phyloP scores from a whole-genome alignment of 2,888 invertebrate species.

The Drosophila mercatorum region DNA sequence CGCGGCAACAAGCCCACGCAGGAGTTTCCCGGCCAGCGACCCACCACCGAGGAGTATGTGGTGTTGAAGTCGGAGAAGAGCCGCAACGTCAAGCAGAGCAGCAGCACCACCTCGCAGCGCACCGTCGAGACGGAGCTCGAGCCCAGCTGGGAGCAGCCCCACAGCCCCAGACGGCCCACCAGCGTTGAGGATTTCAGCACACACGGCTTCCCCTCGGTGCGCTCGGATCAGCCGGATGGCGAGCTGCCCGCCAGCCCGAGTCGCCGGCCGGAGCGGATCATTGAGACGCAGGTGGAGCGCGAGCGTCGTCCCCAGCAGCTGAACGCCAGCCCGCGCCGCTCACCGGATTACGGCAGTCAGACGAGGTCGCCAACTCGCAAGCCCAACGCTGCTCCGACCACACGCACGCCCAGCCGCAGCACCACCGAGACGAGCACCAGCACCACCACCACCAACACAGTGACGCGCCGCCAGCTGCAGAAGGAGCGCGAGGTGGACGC shows the following conservation, averaged over 20 bases:
- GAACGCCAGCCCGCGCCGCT: conserved; percentile 46
- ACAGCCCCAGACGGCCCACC: conserved; percentile 38
- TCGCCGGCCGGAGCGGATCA: conserved; percentile 69
- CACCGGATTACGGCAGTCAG: conserved; percentile 68
- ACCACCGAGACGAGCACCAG: conserved; percentile 39
- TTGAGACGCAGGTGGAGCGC: conserved; percentile 53
- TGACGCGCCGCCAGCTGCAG: conserved; percentile 69
- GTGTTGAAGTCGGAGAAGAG: conserved; percentile 76
- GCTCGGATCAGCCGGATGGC: conserved; percentile 60
- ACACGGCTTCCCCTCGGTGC: conserved; percentile 76
- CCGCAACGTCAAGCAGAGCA: conserved; percentile 71
- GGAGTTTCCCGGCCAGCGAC: conserved; percentile 64
- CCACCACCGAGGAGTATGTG: conserved; percentile 63
- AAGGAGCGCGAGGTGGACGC: conserved; percentile 86
- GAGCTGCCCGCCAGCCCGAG: conserved; percentile 45
- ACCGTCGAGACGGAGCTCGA: conserved; percentile 72
- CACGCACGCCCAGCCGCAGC: conserved; percentile 26
- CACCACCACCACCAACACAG: conserved; percentile 48
- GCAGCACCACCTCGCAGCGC: conserved; percentile 71
- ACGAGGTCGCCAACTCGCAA: conserved; percentile 53
- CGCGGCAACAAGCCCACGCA: conserved; percentile 74
- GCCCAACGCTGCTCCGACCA: conserved; percentile 17
- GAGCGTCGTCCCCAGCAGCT: conserved; percentile 32
- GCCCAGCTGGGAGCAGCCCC: conserved; percentile 62
- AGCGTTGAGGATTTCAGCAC: conserved; percentile 62